Evolutionary conservation across 2,888 invertebrate species (phyloP), one percentile per base, ranked within the genome.

Genomic region (Sphaerophoria rueppellii): DNA sequence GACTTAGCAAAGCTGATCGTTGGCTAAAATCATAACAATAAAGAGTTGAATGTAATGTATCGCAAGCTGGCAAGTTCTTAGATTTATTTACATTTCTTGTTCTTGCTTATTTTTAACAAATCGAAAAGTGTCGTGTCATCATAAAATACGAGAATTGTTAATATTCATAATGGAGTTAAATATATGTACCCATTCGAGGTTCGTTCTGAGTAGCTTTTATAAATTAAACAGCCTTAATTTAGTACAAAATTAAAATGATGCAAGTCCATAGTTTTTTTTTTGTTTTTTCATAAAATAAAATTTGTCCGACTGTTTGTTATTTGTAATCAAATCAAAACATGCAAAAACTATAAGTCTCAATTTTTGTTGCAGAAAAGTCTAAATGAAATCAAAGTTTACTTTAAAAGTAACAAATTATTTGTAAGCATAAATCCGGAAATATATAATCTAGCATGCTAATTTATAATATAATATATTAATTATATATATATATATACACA

Each of bases 361-460:
- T 24, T 24, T 24, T 24, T 24, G 24, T 24, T 24, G 24, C 24
- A 24, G 24, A 24, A 24, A 24, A 24, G 34, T 37, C 14, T 57
- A 58, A 67, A 48, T 32, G 52, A 75, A 86, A 78, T 77, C 74
- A 82, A 81, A 81, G 77, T 67, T 78, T 77, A 86, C 76, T 81
- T 86, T 50, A 86, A 77, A 86, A 81, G 80, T 85, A 86, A 71
- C 65, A 73, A 81, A 58, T 72, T 65, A 46, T 60, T 63, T 70
- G 50, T 86, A 77, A 77, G 76, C 46, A 43, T 70, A 76, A 50
- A 77, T 73, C 70, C 81, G 74, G 77, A 77, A 77, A 74, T 78
- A 48, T 46, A 76, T 72, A 12, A 35, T 12, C 58, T 61, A 50
- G 43, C 58, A 80, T 78, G 57, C 55, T 46, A 46, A 67, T 52